Evolutionary conservation across 2,888 invertebrate genomes (phyloP), one percentile per base, ranked within the genome.

Genomic region (Drosophila neotestacea): DNA sequence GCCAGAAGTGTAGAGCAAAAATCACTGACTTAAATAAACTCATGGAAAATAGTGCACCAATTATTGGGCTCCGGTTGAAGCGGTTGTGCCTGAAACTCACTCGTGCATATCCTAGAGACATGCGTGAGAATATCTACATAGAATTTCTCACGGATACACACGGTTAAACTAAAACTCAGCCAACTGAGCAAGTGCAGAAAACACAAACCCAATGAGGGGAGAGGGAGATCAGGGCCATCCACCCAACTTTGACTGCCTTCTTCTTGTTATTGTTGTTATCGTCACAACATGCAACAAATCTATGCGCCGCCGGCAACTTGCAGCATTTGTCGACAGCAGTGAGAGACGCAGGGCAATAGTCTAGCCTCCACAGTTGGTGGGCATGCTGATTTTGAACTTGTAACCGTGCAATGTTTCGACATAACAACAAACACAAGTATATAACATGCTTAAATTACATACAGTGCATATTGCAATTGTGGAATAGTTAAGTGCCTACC

Each of bases 31-130:
- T 62, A 71, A 85, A 77, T 67, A 64, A 80, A 70, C 79, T 70
- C 73, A 73, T 87, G 88, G 76, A 84, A 84, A 85, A 84, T 84
- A 82, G 88, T 84, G 79, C 88, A 77, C 70, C 85, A 78, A 87
- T 87, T 81, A 84, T 81, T 71, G 73, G 50, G 36, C 7, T 16
- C n/a, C 30, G 58, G 50, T 46, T 41, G 42, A 10, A 56, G 70
- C 44, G 58, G 27, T 48, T 55, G 54, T 22, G 55, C 46, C 50
- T 50, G 42, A 71, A 76, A 88, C 77, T 89, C 87, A 90, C 83
- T 91, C 90, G 90, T 91, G 85, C 91, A 86, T 91, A 80, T 90
- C 91, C 86, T 83, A 79, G 79, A 88, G 88, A 87, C 90, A 90
- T 91, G 91, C 91, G 91, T 91, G 92, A 91, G 92, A 91, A 91